Percentiles rank a stretch among this genome's conserved stretches.
phyloP scores from a whole-genome alignment of 2,113 vertebrate genomes.

The Notothenia rossii region DNA sequence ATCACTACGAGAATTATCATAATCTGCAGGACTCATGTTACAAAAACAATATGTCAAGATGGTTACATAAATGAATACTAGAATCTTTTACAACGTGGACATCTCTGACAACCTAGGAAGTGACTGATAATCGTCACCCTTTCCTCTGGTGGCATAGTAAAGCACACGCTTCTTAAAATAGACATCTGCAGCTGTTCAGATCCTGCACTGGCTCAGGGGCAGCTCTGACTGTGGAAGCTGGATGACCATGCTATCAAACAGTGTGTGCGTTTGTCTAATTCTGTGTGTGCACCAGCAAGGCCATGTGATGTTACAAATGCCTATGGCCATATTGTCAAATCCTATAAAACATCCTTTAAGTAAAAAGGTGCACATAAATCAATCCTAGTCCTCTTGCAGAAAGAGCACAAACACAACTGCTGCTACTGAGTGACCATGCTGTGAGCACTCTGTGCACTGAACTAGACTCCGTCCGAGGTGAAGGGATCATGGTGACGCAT shows the following conservation, averaged over 20 bases:
- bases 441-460: slow-evolving; percentile 20
- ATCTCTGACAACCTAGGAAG: slow-evolving; percentile 42
- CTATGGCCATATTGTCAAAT: slow-evolving; percentile 17
- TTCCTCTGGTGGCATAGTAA: slow-evolving; percentile 63
- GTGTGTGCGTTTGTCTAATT: slow-evolving; percentile 3
- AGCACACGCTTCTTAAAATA: slow-evolving; percentile 78
- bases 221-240: slow-evolving; percentile 46
- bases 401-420: neutral
- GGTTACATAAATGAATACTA: slow-evolving; percentile 3
- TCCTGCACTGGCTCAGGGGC: slow-evolving; percentile 69
- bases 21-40: neutral
- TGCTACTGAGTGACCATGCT: slow-evolving; percentile 19
- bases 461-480: slow-evolving; percentile 31
- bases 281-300: neutral
- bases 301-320: slow-evolving; percentile 44
- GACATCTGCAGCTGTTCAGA: slow-evolving; percentile 79
- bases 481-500: slow-evolving; percentile 67
- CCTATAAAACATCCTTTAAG: neutral
- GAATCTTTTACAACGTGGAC: slow-evolving; percentile 6
- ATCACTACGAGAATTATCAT: neutral
- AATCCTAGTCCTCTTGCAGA: slow-evolving; percentile 13
- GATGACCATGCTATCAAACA: slow-evolving; percentile 36
- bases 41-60: neutral
- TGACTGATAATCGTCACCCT: slow-evolving; percentile 63
- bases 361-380: slow-evolving; percentile 12